These are phyloP conservation scores for Acropora yongei DNA, from an alignment of 64 coral and sea anemone species.

Conservation along the genomic window DNA sequence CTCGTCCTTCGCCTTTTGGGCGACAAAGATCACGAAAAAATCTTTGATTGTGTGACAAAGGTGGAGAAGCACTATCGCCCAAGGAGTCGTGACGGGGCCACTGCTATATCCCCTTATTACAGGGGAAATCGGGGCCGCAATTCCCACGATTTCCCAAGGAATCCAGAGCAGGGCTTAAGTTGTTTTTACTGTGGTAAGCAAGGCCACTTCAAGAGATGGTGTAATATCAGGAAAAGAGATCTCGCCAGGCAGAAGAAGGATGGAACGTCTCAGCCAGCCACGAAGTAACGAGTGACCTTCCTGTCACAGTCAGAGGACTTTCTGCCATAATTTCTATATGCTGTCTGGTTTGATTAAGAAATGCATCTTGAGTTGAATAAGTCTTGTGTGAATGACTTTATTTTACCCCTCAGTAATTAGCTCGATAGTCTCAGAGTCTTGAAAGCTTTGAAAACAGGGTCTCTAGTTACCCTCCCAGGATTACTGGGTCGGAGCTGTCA, in stretches of 20 bases:
- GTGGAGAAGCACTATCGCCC: background rate
- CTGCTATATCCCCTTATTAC: background rate
- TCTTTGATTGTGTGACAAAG: background rate
- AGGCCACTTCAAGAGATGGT: background rate
- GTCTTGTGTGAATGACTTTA: background rate
- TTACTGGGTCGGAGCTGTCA: no score
- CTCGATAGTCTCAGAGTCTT: no score
- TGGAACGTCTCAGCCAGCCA: background rate
- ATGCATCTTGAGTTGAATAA: background rate
- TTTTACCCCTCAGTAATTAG: no score
- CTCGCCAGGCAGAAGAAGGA: background rate
- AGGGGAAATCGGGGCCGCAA: background rate
- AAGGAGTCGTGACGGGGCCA: background rate
- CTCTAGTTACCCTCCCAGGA: no score
- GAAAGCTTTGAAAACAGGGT: no score
- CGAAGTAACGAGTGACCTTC: background rate
- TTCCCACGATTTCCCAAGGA: background rate
- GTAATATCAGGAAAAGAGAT: background rate
- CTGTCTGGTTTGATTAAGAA: background rate
- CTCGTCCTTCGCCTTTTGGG: no score
- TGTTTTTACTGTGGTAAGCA: conserved; percentile 11
- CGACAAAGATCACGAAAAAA: no score
- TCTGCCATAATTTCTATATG: background rate
- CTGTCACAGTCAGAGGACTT: background rate
- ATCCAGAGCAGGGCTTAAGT: background rate